phyloP scores from a whole-genome alignment of 2,113 vertebrate genomes.

The Carassius auratus region DNA sequence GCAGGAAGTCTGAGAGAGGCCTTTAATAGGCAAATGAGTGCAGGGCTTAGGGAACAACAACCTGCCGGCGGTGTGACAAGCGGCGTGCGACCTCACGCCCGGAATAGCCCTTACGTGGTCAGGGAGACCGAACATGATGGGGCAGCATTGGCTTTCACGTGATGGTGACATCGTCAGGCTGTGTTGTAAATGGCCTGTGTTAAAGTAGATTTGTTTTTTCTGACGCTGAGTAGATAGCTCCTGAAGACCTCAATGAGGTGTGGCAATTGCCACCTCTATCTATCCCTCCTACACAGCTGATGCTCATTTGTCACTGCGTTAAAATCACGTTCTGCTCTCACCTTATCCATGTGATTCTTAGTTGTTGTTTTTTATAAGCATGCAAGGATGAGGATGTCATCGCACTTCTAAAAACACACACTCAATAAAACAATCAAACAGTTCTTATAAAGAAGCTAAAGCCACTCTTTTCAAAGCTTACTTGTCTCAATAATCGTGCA shows the following conservation, averaged over 20 bases:
- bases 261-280: constrained; percentile 57
- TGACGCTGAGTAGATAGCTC: constrained; percentile 41
- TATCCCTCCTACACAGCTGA: constrained; percentile 55
- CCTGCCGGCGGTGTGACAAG: constrained; percentile 81
- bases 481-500: not conserved
- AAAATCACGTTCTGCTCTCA: constrained; percentile 40
- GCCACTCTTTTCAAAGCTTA: not conserved
- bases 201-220: constrained; percentile 47
- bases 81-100: constrained; percentile 69
- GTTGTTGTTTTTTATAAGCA: constrained; percentile 5
- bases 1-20: constrained; percentile 79
- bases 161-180: constrained; percentile 14
- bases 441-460: not conserved
- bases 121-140: constrained; percentile 33
- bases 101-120: constrained; percentile 46
- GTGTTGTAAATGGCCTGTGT: constrained; percentile 33
- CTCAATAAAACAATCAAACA: not conserved
- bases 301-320: constrained; percentile 53
- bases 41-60: constrained; percentile 26
- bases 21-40: constrained; percentile 88
- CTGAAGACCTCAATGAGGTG: constrained; percentile 48
- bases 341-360: constrained; percentile 21
- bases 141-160: constrained; percentile 69
- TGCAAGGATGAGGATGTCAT: not conserved
- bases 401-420: not conserved